These are phyloP conservation scores for Himalopsyche anomala DNA, from an alignment of 2,888 invertebrate species.

Conservation along the genomic window DNA sequence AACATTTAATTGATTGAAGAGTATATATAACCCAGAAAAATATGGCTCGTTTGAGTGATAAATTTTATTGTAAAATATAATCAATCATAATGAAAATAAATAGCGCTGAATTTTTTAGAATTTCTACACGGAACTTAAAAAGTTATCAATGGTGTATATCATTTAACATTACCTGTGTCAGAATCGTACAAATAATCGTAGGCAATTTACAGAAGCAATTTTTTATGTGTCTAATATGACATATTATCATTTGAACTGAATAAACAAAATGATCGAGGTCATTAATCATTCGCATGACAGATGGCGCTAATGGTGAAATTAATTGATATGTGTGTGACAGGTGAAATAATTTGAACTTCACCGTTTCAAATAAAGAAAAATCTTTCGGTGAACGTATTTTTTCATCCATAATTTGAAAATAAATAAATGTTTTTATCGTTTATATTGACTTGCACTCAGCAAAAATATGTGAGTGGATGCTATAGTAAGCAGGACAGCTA, in stretches of 20 bases:
- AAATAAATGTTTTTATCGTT: neutral
- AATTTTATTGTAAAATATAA: neutral
- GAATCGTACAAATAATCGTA: neutral
- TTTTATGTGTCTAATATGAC: neutral
- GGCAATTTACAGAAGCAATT: neutral
- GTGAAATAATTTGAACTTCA: slow-evolving; percentile 23
- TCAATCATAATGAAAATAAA: neutral
- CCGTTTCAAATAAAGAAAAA: neutral
- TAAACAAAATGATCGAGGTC: neutral
- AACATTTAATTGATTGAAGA: too few relatives aligned
- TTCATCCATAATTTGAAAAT: neutral
- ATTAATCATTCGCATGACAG: slow-evolving; percentile 46
- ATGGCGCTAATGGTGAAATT: slow-evolving; percentile 43
- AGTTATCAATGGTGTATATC: neutral
- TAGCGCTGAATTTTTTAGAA: neutral
- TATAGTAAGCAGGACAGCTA: too few relatives aligned
- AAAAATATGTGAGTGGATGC: neutral
- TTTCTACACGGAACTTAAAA: neutral
- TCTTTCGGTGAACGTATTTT: neutral
- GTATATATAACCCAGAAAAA: neutral
- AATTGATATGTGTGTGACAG: slow-evolving; percentile 46
- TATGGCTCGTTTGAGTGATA: neutral
- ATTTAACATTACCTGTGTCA: neutral
- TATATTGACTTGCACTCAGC: too few relatives aligned
- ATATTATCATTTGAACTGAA: slow-evolving; percentile 36